A percentile compares a stretch with the other conserved stretches of the same genome.
Conservation (phyloP, 2,888 invertebrate genomes). For the Pharmacophagus antenor region DNA sequence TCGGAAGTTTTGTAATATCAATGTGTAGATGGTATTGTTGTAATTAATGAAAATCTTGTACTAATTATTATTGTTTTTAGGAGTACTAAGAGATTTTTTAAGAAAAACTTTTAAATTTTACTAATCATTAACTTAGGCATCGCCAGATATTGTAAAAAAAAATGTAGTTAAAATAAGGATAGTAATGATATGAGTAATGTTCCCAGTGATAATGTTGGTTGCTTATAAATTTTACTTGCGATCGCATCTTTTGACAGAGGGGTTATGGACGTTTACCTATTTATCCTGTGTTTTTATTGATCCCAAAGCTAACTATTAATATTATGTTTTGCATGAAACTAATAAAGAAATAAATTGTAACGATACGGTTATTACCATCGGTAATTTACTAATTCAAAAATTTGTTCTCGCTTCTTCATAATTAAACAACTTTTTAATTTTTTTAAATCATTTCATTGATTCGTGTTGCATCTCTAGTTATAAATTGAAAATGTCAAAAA, state of each 20-base stretch:
- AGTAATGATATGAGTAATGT: too few relatives aligned
- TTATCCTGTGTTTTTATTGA: neutral
- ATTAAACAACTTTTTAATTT: neutral
- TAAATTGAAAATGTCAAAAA: neutral
- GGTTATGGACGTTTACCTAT: neutral
- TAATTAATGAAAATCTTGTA: too few relatives aligned
- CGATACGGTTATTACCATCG: neutral
- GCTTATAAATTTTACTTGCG: neutral
- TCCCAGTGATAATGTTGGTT: neutral
- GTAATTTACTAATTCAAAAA: neutral
- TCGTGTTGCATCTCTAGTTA: neutral
- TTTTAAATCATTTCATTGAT: neutral
- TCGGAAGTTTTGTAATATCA: too few relatives aligned
- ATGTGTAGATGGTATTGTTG: too few relatives aligned
- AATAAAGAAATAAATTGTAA: neutral
- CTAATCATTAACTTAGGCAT: too few relatives aligned
- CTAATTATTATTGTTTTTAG: too few relatives aligned
- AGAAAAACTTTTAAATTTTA: neutral
- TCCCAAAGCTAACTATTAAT: neutral
- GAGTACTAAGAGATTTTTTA: too few relatives aligned
- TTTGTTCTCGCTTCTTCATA: neutral
- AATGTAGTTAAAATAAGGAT: too few relatives aligned
- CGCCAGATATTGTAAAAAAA: too few relatives aligned
- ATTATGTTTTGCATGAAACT: neutral
- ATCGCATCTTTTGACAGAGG: neutral